Percentiles rank a stretch among this genome's conserved stretches.
phyloP scores from a whole-genome alignment of 2,113 vertebrate genomes.

The Pyxicephalus adspersus region DNA sequence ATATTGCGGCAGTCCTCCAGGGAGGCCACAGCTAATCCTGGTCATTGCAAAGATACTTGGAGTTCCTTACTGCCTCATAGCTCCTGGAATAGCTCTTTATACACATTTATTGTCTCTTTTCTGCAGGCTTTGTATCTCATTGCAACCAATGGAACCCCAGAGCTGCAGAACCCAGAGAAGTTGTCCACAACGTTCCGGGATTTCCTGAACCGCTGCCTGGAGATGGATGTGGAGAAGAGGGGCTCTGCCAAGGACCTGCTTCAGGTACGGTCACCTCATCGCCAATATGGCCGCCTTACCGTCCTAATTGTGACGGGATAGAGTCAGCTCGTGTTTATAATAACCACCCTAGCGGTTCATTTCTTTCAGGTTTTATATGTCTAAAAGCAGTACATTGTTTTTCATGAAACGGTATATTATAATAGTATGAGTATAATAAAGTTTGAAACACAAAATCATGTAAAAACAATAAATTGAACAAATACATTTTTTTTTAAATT shows the following conservation, averaged over 20 bases:
- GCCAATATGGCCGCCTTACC: neutral
- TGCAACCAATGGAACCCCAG: slow-evolving; percentile 94
- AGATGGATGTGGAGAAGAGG: slow-evolving; percentile 98
- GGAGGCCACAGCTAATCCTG: too few relatives aligned
- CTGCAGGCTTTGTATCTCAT: slow-evolving; percentile 95
- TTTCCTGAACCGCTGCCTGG: slow-evolving; percentile 92
- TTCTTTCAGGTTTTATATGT: neutral
- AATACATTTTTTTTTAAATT: too few relatives aligned
- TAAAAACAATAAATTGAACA: too few relatives aligned
- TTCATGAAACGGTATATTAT: too few relatives aligned
- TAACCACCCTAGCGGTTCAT: neutral
- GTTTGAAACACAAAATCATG: too few relatives aligned
- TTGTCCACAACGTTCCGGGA: slow-evolving; percentile 88
- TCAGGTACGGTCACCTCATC: slow-evolving; percentile 74
- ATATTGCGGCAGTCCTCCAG: too few relatives aligned
- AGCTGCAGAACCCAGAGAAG: slow-evolving; percentile 95
- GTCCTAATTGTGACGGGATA: neutral
- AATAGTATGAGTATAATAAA: too few relatives aligned
- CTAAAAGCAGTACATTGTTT: too few relatives aligned
- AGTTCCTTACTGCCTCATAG: too few relatives aligned
- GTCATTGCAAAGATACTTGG: too few relatives aligned
- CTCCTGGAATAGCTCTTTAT: too few relatives aligned
- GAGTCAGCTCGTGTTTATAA: too few relatives aligned
- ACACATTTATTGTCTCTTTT: slow-evolving; percentile 39
- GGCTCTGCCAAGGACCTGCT: slow-evolving; percentile 92